Evolutionary conservation across 2,113 vertebrate genomes (phyloP).

Genomic region (Aspidoscelis tigris): DNA sequence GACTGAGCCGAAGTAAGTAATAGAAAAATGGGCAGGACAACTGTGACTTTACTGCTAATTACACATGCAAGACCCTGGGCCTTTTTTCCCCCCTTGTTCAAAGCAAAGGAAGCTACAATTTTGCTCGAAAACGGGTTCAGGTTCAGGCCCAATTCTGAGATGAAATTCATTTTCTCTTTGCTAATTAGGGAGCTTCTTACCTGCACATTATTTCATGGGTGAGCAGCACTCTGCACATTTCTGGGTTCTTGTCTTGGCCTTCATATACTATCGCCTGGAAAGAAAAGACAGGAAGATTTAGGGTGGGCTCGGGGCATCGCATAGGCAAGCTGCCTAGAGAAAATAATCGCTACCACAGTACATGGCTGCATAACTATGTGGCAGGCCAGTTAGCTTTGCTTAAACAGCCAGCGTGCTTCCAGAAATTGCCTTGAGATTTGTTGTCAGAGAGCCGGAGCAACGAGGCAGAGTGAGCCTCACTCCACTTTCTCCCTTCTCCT

Average conservation of each 20-base stretch:
- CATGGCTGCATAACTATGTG: background rate
- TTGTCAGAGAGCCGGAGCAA: slow-evolving; percentile 54
- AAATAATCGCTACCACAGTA: background rate
- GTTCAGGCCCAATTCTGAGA: slow-evolving; percentile 80
- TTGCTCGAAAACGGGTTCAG: slow-evolving; percentile 74
- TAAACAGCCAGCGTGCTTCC: slow-evolving; percentile 9
- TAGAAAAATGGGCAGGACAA: slow-evolving; percentile 61
- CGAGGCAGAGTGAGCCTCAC: slow-evolving; percentile 45
- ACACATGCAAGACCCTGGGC: slow-evolving; percentile 73
- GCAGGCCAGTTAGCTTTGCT: slow-evolving; percentile 19
- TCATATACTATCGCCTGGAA: slow-evolving; percentile 93
- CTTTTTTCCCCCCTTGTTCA: slow-evolving; percentile 67
- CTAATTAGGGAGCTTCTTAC: slow-evolving; percentile 83
- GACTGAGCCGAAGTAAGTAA: slow-evolving; percentile 72
- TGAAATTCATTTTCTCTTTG: slow-evolving; percentile 82
- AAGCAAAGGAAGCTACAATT: slow-evolving; percentile 68
- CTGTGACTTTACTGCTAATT: slow-evolving; percentile 79
- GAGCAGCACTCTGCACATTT: slow-evolving; percentile 96
- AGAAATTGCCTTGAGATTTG: slow-evolving; percentile 44
- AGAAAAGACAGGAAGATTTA: slow-evolving; percentile 56
- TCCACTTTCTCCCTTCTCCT: slow-evolving; percentile 21
- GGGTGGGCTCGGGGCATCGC: slow-evolving; percentile 22
- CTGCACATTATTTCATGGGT: slow-evolving; percentile 99
- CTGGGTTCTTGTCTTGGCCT: slow-evolving; percentile 97
- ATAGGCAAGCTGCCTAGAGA: slow-evolving; percentile 43